Conservation (phyloP, 2,113 vertebrate genomes). For the Nasalis larvatus region DNA sequence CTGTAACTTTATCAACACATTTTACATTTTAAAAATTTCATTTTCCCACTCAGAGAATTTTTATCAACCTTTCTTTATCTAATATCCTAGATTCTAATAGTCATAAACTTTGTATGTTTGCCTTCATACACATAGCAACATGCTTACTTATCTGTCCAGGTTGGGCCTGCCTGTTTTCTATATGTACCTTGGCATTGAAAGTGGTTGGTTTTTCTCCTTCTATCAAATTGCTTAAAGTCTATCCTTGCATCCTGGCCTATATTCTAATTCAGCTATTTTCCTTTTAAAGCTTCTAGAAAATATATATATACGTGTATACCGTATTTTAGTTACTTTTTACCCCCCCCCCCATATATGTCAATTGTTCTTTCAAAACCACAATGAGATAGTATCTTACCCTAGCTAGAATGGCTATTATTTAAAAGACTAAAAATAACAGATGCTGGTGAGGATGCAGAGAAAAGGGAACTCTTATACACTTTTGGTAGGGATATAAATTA, state of each 20-base stretch:
- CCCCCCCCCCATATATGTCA: not conserved
- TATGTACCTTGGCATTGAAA: not conserved
- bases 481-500: not conserved
- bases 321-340: constrained; percentile 35
- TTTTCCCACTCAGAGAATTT: constrained; percentile 2
- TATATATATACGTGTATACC: not conserved
- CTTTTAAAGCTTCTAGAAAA: not conserved
- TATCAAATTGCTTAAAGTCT: not conserved
- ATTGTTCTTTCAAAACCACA: not conserved
- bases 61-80: not conserved
- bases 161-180: not conserved
- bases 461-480: not conserved
- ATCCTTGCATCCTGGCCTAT: not conserved
- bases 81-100: not conserved
- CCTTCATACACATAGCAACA: not conserved
- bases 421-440: not conserved
- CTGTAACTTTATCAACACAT: not conserved
- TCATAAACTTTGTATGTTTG: not conserved
- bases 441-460: not conserved
- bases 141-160: not conserved
- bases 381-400: not conserved
- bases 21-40: constrained; percentile 7
- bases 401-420: not conserved
- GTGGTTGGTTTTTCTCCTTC: not conserved
- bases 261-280: not conserved